Base-by-base conservation (phyloP, 2,888 invertebrate genomes). In the Drosophila prostipennis region DNA sequence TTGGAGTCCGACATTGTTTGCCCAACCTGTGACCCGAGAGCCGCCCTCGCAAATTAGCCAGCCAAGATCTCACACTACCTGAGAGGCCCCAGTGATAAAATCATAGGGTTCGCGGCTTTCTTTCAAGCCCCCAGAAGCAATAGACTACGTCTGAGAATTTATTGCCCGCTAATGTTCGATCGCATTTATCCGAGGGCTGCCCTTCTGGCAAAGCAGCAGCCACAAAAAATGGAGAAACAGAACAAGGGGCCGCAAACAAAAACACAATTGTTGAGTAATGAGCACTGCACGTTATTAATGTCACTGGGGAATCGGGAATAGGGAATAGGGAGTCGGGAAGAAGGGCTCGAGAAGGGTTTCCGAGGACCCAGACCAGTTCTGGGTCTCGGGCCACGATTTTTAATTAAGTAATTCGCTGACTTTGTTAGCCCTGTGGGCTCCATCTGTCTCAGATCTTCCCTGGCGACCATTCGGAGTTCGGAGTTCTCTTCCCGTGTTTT, bases 361-460 rank as follows among this genome's bases (percentile, higher is more conserved):
- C 7, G 60, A n/a, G 19, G 40, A 16, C n/a, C 16, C n/a, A 34
- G 52, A 45, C 51, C 54, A 39, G 56, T 43, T 52, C 53, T 48
- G 69, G 58, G 48, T 72, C 75, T 72, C 63, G 84, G 85, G 87
- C 89, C 90, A 90, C 80, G 83, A 78, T 87, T 90, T 90, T 90
- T 90, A 90, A 90, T 90, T 90, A 90, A 90, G 90, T 89, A 90
- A 90, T 90, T 89, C 81, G 81, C 79, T 80, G 86, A 80, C 79
- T 81, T 81, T 80, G 84, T 81, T 78, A 80, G 80, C 83, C 87
- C 84, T 79, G 65, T 79, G 79, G 81, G 69, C 78, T 59, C 61
- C 69, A 59, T 63, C 65, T 57, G 64, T 26, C 60, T 32, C 60
- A 43, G 59, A 63, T 63, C 68, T 65, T 70, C 65, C 57, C 68